Percentiles rank a stretch among this genome's conserved stretches.
phyloP scores from a whole-genome alignment of 1,140 invertebrate species.

The Trichonephila clavipes region DNA sequence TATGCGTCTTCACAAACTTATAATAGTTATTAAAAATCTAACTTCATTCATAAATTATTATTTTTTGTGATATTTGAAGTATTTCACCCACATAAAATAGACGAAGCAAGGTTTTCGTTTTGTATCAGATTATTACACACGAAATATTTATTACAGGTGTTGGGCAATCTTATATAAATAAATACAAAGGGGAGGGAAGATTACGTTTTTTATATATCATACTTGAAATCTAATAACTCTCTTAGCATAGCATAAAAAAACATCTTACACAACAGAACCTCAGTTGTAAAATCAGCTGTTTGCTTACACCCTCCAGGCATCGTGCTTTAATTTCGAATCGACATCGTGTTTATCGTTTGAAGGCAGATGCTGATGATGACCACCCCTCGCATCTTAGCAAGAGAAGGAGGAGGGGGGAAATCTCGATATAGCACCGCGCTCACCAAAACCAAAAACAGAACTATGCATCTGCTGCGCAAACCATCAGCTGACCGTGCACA shows the following conservation, averaged over 20 bases:
- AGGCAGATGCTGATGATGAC: conserved; percentile 31
- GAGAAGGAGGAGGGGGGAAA: background rate
- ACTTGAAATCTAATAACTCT: too few species aligned
- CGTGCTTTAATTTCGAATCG: background rate
- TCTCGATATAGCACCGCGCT: conserved; percentile 43
- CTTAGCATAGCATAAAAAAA: background rate
- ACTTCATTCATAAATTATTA: too few species aligned
- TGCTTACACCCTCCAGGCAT: background rate
- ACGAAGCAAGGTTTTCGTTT: too few species aligned
- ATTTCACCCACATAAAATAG: too few species aligned
- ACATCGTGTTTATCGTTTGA: background rate
- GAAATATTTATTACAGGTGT: too few species aligned
- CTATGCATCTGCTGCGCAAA: background rate
- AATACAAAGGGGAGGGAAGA: too few species aligned
- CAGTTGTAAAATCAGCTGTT: conserved; percentile 17
- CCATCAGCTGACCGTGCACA: conserved; percentile 40
- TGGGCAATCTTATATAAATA: too few species aligned
- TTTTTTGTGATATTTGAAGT: too few species aligned
- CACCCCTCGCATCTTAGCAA: background rate
- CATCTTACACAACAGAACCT: background rate
- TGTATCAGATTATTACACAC: too few species aligned
- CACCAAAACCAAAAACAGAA: background rate
- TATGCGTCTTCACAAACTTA: too few species aligned
- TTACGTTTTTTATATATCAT: background rate
- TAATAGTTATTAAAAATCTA: too few species aligned